phyloP scores from a whole-genome alignment of 35 echinoderm and acorn worm genomes.

The Lytechinus variegatus region DNA sequence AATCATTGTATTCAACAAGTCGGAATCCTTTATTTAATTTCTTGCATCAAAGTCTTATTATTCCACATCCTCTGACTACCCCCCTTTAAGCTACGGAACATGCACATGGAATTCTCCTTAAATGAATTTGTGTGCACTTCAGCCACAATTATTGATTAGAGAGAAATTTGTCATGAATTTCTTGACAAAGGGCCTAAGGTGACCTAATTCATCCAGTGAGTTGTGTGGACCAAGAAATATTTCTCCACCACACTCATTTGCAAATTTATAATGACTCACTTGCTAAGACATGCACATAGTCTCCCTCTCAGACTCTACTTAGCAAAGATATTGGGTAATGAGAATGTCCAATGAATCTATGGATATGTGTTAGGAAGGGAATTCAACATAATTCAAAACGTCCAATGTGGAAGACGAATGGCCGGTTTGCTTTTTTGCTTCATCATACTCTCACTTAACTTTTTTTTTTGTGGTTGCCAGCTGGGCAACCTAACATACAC shows the following conservation, averaged over 20 bases:
- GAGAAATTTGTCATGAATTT: background rate
- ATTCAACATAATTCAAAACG: no score
- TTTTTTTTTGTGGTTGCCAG: no score
- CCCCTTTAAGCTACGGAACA: background rate
- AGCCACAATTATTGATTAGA: background rate
- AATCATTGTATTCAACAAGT: no score
- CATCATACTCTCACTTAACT: no score
- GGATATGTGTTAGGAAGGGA: no score
- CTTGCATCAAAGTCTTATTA: no score
- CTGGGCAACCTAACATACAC: no score
- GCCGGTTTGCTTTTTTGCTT: no score
- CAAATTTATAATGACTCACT: slow-evolving; percentile 13
- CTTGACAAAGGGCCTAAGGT: background rate
- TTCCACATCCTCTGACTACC: background rate
- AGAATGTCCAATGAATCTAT: no score
- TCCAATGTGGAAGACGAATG: no score
- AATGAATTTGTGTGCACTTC: background rate
- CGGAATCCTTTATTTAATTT: no score
- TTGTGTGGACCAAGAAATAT: background rate
- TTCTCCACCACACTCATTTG: background rate
- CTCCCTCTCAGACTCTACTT: background rate
- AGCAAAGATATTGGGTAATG: background rate
- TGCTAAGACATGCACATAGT: background rate
- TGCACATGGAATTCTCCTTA: background rate
- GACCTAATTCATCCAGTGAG: background rate